phyloP scores from a whole-genome alignment of 1,140 invertebrate genomes.

The Idris sp. region DNA sequence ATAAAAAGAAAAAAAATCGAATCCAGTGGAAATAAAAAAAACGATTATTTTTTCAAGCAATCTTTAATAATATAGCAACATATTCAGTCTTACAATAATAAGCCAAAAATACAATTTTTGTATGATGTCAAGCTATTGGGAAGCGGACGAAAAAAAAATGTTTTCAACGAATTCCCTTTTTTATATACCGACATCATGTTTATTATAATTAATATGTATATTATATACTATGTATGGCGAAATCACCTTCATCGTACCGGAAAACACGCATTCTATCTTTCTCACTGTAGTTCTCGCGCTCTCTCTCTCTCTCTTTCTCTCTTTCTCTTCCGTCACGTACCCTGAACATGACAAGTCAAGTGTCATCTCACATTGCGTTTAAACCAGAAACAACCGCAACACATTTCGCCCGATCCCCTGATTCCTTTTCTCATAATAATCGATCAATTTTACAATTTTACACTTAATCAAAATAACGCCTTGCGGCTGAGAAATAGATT shows the following conservation, averaged over 20 bases:
- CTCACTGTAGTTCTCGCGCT: constrained; percentile 42
- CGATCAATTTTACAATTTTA: constrained; percentile 75
- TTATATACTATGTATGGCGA: constrained; percentile 54
- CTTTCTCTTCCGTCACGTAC: constrained; percentile 27
- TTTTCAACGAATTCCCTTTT: constrained; percentile 51
- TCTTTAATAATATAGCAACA: constrained; percentile 78
- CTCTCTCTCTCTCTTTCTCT: constrained; percentile 39
- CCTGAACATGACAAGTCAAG: constrained; percentile 31
- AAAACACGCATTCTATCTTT: constrained; percentile 51
- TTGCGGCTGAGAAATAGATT: constrained; percentile 45
- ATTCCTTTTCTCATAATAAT: constrained; percentile 48
- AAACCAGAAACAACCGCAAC: constrained; percentile 60
- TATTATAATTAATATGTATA: constrained; percentile 58
- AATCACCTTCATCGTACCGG: constrained; percentile 47
- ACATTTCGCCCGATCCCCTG: constrained; percentile 65
- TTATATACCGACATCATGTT: constrained; percentile 51
- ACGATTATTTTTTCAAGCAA: constrained; percentile 77
- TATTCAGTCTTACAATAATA: constrained; percentile 78
- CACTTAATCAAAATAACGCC: constrained; percentile 69
- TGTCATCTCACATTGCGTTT: constrained; percentile 48
- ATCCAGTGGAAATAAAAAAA: too few species aligned
- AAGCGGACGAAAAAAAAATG: constrained; percentile 66
- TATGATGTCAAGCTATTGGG: constrained; percentile 71
- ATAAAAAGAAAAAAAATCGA: too few species aligned
- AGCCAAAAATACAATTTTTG: constrained; percentile 78